phyloP scores from a whole-genome alignment of 2,888 invertebrate species.

The Nemoura dubitans region DNA sequence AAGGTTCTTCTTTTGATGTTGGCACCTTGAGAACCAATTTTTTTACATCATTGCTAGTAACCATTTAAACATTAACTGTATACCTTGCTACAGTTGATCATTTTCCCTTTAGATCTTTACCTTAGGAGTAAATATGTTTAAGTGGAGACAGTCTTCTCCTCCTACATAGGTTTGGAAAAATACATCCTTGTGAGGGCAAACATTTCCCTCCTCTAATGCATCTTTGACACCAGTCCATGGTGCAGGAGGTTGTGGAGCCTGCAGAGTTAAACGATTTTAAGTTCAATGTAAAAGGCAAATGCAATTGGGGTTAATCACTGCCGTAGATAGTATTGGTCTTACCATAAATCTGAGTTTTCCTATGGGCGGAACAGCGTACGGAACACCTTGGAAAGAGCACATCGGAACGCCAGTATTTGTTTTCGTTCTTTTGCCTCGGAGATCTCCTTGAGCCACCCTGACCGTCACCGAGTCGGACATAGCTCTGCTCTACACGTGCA shows the following conservation, averaged over 20 bases:
- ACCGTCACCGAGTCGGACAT: conserved; percentile 42
- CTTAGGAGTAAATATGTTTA: conserved; percentile 62
- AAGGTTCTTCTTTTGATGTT: conserved; percentile 39
- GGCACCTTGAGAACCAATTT: background rate
- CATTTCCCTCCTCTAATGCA: conserved; percentile 62
- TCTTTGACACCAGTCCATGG: conserved; percentile 62
- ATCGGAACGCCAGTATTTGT: conserved; percentile 30
- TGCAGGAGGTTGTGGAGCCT: conserved; percentile 60
- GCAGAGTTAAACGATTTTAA: conserved; percentile 8
- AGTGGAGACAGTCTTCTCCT: conserved; percentile 61
- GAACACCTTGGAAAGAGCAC: conserved; percentile 40
- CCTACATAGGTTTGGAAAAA: conserved; percentile 48
- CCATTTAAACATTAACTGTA: background rate
- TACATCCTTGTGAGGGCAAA: conserved; percentile 60
- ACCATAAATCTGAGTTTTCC: conserved; percentile 43
- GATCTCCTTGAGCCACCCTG: conserved; percentile 38
- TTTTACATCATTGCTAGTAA: background rate
- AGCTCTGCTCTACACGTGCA: background rate
- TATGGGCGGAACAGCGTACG: conserved; percentile 36
- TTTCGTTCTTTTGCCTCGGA: conserved; percentile 27
- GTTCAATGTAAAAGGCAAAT: background rate
- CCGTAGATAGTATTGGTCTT: background rate
- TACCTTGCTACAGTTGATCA: no score
- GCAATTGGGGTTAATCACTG: background rate
- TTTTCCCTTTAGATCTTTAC: no score